Evolutionary conservation across 1,140 invertebrate species (phyloP).

Genomic region (Drosophila mayri): DNA sequence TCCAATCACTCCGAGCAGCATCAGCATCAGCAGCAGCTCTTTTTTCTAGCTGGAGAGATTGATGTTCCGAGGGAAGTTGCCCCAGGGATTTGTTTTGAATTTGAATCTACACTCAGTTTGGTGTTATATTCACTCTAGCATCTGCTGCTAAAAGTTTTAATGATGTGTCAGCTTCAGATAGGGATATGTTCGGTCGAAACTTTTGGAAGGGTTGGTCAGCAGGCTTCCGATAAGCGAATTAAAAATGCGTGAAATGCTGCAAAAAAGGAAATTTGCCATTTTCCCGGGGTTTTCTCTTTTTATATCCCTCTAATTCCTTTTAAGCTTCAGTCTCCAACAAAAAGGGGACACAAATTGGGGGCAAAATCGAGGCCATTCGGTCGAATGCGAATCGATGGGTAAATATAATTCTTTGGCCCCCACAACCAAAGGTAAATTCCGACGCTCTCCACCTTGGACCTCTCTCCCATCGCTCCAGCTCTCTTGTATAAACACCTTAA

Average conservation of each 20-base stretch:
- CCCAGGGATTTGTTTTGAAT: constrained; percentile 13
- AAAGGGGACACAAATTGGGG: constrained; percentile 28
- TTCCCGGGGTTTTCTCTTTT: background rate
- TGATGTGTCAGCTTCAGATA: constrained; percentile 47
- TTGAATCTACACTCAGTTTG: background rate
- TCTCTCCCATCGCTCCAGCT: background rate
- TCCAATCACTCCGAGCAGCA: constrained; percentile 28
- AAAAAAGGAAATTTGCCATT: constrained; percentile 27
- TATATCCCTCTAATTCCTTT: constrained; percentile 36
- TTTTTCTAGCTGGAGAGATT: constrained; percentile 27
- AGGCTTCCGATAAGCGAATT: constrained; percentile 23
- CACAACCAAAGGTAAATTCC: constrained; percentile 4
- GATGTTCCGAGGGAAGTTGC: constrained; percentile 9
- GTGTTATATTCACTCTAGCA: constrained; percentile 26
- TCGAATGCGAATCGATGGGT: constrained; percentile 34
- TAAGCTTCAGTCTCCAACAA: constrained; percentile 14
- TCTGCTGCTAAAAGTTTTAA: constrained; percentile 43
- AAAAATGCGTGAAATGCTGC: constrained; percentile 36
- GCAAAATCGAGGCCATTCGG: constrained; percentile 24
- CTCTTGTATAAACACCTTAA: constrained; percentile 58
- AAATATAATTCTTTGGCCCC: constrained; percentile 32
- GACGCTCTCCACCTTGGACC: background rate
- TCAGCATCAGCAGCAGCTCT: background rate
- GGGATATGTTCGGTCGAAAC: constrained; percentile 5
- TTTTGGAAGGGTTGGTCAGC: constrained; percentile 16